Evolutionary conservation across 2,888 invertebrate genomes (phyloP), one percentile per base, ranked within the genome.

Genomic region (Ptychoptera albimana): DNA sequence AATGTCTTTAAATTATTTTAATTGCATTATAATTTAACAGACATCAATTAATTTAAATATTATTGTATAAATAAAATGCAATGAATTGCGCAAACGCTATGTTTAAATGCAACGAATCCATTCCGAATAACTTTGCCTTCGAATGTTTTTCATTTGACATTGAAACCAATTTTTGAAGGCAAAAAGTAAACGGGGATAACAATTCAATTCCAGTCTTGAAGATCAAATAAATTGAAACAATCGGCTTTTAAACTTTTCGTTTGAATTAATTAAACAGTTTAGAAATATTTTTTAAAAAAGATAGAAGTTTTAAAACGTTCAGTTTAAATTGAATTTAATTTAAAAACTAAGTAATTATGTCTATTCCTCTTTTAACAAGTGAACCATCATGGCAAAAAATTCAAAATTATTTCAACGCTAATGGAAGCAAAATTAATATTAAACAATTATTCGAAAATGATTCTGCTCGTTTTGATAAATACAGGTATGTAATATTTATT

Each of bases 381-480:
- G 86, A 87, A 55, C 67, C 79, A 13, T 73, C 77, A 11, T 94
- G 75, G 72, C 72, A 77, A 56, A 78, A 83, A 63, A 67, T 94
- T 37, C 75, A 83, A 57, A 73, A 79, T 46, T 82, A 79, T 62
- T 89, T 77, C 60, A 69, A 81, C 51, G 65, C 68, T 8, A 77
- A 81, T 58, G 83, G 80, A 11, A 69, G 74, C 23, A 78, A 79
- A 54, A 71, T 96, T 37, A 82, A 85, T 56, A 87, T 97, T 56
- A 74, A 75, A 50, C 74, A 87, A 50, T 67, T 94, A 54, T 96
- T 97, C 60, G 72, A 77, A 50, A 69, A 78, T 53, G 87, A 96
- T 64, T 67, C 81, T 0, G 68, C 76, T 30, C 77, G 97, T 48
- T 96, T 96, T 60, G 70, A 83, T 42, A 89, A 88, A 64, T 91